phyloP scores from a whole-genome alignment of 1,140 invertebrate genomes.

The Acromyrmex charruanus region DNA sequence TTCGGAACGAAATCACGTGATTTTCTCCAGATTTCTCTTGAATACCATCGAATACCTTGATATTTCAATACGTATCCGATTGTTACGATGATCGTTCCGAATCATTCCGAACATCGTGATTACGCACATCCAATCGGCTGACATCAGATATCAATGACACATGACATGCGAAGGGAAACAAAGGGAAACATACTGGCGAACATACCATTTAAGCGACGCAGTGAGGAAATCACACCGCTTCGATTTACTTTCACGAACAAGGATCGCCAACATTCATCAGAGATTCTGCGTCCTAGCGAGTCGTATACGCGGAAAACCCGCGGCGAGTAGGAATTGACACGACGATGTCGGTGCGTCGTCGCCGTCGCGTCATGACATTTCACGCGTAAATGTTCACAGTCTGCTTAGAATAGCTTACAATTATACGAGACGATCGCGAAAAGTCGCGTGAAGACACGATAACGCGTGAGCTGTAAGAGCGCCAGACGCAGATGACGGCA shows the following conservation, averaged over 20 bases:
- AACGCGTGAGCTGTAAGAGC: too few species aligned
- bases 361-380: constrained; percentile 57
- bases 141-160: background rate
- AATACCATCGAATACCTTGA: background rate
- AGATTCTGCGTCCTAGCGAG: background rate
- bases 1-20: background rate
- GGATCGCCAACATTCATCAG: constrained; percentile 43
- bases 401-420: background rate
- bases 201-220: constrained; percentile 66
- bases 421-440: background rate
- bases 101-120: background rate
- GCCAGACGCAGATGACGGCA: too few species aligned
- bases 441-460: constrained; percentile 1
- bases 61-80: background rate
- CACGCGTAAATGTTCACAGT: background rate
- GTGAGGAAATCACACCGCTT: constrained; percentile 63
- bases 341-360: background rate
- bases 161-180: background rate
- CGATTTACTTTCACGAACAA: constrained; percentile 52
- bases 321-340: background rate
- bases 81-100: too few species aligned
- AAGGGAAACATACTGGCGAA: background rate
- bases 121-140: constrained; percentile 1
- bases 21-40: constrained; percentile 33
- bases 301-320: background rate